phyloP scores from a whole-genome alignment of 2,888 invertebrate species.

The Notocelia uddmanniana region DNA sequence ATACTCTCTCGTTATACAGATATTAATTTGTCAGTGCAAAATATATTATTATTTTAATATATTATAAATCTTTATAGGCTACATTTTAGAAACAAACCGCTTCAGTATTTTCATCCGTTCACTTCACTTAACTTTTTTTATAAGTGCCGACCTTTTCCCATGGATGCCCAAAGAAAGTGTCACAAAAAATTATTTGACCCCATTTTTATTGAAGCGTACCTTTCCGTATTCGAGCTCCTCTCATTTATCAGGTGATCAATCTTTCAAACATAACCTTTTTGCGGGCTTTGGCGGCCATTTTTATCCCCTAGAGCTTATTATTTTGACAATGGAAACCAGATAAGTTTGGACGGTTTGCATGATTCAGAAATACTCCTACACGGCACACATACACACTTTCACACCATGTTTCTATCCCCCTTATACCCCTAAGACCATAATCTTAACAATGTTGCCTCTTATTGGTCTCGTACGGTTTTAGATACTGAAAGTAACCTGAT shows the following conservation, averaged over 20 bases:
- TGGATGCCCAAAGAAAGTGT: conserved; percentile 24
- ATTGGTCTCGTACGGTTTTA: too few species aligned
- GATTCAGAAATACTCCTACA: not conserved
- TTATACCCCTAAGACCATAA: too few species aligned
- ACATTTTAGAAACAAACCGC: too few species aligned
- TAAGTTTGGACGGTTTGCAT: not conserved
- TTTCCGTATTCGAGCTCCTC: conserved; percentile 21
- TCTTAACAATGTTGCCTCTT: too few species aligned
- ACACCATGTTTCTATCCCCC: too few species aligned
- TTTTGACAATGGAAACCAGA: conserved; percentile 14
- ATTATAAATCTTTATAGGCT: too few species aligned
- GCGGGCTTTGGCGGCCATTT: not conserved
- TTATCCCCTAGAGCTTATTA: conserved; percentile 10
- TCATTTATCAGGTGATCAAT: conserved; percentile 38
- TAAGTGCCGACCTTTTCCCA: not conserved
- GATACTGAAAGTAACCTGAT: too few species aligned
- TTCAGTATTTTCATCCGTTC: not conserved
- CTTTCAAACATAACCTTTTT: conserved; percentile 31
- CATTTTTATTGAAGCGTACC: conserved; percentile 13
- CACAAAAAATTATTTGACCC: conserved; percentile 28
- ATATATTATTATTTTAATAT: too few species aligned
- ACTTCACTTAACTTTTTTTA: not conserved
- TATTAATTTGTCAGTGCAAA: too few species aligned
- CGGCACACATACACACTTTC: too few species aligned
- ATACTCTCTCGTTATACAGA: too few species aligned